Conservation (phyloP, 2,888 invertebrate genomes). For the Drosophila nigritarsus region DNA sequence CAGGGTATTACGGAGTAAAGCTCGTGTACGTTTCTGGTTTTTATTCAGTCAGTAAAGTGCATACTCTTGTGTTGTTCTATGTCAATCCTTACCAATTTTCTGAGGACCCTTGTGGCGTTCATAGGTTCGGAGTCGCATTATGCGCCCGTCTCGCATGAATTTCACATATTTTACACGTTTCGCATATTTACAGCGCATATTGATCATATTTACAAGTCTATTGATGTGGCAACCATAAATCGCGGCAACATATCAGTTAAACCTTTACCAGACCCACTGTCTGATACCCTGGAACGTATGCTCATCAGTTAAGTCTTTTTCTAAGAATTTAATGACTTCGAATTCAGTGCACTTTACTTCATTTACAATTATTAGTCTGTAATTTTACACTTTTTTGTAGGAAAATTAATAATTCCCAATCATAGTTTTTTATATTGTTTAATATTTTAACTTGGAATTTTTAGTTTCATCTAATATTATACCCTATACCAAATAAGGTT, state of each 20-base stretch:
- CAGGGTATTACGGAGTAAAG: conserved; percentile 4
- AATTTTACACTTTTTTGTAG: neutral
- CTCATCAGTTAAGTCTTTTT: neutral
- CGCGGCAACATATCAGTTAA: neutral
- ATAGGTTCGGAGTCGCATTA: conserved; percentile 22
- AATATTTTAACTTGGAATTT: too few species aligned
- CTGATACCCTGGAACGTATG: conserved; percentile 10
- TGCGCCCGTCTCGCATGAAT: conserved; percentile 35
- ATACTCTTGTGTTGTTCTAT: conserved; percentile 12
- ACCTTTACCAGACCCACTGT: neutral
- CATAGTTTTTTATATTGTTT: neutral
- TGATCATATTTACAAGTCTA: conserved; percentile 58
- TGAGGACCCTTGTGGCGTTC: conserved; percentile 6
- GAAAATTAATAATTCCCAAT: neutral
- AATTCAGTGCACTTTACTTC: neutral
- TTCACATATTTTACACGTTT: conserved; percentile 51
- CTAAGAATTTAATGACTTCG: neutral
- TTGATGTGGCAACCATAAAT: conserved; percentile 43
- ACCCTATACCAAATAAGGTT: neutral
- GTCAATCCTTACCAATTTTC: conserved; percentile 24
- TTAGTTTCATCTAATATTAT: neutral
- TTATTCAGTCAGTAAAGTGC: neutral
- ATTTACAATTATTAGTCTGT: neutral
- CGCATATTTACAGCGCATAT: conserved; percentile 54
- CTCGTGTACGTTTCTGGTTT: neutral